Percentiles rank a stretch among this genome's conserved stretches.
Conservation (phyloP, 1,140 invertebrate genomes). For the Meteorus sp. region DNA sequence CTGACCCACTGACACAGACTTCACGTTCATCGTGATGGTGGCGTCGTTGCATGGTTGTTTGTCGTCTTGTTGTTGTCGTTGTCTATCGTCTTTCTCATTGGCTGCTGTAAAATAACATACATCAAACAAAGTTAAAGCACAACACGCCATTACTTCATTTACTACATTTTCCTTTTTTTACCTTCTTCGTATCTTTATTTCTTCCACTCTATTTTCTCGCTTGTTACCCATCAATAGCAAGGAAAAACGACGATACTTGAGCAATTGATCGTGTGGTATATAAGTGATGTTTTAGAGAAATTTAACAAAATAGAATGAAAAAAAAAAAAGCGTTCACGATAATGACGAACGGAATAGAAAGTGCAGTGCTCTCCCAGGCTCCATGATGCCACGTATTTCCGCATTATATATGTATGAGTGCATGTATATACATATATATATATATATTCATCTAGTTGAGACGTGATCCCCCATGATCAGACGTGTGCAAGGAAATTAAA, state of each 20-base stretch:
- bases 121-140: too few relatives aligned
- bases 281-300: slow-evolving; percentile 26
- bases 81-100: neutral
- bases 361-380: slow-evolving; percentile 25
- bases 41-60: neutral
- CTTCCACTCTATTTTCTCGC: too few relatives aligned
- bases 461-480: too few relatives aligned
- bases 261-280: slow-evolving; percentile 18
- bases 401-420: neutral
- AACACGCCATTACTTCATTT: too few relatives aligned
- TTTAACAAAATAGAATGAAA: slow-evolving; percentile 23
- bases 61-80: neutral
- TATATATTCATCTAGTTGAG: neutral
- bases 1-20: slow-evolving; percentile 54
- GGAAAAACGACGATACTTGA: too few relatives aligned
- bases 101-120: too few relatives aligned
- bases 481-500: too few relatives aligned
- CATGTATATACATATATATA: neutral
- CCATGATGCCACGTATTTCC: neutral
- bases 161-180: too few relatives aligned
- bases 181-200: too few relatives aligned
- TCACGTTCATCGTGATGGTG: slow-evolving; percentile 2
- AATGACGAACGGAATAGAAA: slow-evolving; percentile 32
- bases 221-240: too few relatives aligned
- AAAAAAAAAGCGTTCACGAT: neutral